phyloP scores from a whole-genome alignment of 2,797 vertebrate species.

The Neoniphon sammara region DNA sequence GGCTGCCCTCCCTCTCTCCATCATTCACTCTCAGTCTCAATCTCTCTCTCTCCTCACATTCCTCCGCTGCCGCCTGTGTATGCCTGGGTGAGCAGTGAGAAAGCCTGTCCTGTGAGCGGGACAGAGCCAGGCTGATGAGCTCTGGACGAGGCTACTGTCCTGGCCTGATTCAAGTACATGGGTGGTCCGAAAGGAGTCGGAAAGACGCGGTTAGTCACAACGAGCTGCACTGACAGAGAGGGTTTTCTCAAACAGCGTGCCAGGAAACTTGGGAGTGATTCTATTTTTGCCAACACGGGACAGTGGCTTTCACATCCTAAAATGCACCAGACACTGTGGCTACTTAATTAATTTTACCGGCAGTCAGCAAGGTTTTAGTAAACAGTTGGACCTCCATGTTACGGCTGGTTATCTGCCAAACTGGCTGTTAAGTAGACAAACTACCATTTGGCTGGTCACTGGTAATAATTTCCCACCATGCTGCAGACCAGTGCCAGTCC shows the following conservation, averaged over 20 bases:
- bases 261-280: background rate
- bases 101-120: conserved; percentile 60
- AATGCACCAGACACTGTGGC: background rate
- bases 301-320: background rate
- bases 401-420: no score
- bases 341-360: background rate
- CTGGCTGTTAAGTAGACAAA: no score
- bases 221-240: background rate
- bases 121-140: conserved; percentile 58
- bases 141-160: conserved; percentile 59
- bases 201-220: background rate
- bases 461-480: no score
- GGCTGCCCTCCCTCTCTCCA: conserved; percentile 19
- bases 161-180: conserved; percentile 48
- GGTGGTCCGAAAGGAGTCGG: conserved; percentile 5
- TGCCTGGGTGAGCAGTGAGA: conserved; percentile 75
- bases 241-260: background rate
- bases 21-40: conserved; percentile 27
- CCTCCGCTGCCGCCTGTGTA: conserved; percentile 17
- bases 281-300: background rate
- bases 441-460: no score
- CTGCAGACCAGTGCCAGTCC: no score
- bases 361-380: background rate
- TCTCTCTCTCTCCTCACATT: conserved; percentile 12
- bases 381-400: background rate